These are phyloP conservation scores for Agonum fuliginosum DNA, from an alignment of 2,888 invertebrate species.

Conservation along the genomic window DNA sequence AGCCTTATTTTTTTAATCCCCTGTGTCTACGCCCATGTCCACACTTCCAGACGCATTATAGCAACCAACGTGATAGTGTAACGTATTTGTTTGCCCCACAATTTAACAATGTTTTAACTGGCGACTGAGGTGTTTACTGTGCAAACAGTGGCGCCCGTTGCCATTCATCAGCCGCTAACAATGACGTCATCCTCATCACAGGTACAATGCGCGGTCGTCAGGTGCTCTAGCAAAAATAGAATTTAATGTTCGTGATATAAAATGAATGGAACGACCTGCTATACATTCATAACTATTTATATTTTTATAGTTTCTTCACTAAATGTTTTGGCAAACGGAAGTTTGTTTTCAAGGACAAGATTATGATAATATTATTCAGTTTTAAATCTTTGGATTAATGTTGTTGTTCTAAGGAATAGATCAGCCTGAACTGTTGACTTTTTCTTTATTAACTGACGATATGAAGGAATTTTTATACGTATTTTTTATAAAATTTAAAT, in stretches of 20 bases:
- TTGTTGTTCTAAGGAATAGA: constrained; percentile 21
- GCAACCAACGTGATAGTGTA: constrained; percentile 15
- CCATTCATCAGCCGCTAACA: constrained; percentile 38
- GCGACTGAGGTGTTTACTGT: constrained; percentile 58
- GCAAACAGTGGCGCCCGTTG: constrained; percentile 51
- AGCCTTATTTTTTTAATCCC: too few species aligned
- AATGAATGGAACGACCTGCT: constrained; percentile 18
- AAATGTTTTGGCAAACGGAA: constrained; percentile 2
- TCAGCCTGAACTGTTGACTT: not conserved
- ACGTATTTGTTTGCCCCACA: constrained; percentile 55
- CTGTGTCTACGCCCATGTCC: too few species aligned
- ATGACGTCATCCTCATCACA: constrained; percentile 28
- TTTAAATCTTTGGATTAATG: constrained; percentile 8
- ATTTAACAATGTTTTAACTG: constrained; percentile 59
- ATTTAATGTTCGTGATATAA: not conserved
- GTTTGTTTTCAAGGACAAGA: constrained; percentile 18
- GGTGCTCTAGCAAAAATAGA: constrained; percentile 19
- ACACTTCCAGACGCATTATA: constrained; percentile 33
- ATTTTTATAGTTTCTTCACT: constrained; percentile 12
- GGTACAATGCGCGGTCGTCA: constrained; percentile 20
- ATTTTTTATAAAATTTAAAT: constrained; percentile 10
- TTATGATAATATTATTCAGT: constrained; percentile 40
- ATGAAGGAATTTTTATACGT: constrained; percentile 6
- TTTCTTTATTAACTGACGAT: constrained; percentile 14
- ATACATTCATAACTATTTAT: constrained; percentile 13